Evolutionary conservation across 1,140 invertebrate species (phyloP), one percentile per base, ranked within the genome.

Genomic region (Tetragnatha versicolor): DNA sequence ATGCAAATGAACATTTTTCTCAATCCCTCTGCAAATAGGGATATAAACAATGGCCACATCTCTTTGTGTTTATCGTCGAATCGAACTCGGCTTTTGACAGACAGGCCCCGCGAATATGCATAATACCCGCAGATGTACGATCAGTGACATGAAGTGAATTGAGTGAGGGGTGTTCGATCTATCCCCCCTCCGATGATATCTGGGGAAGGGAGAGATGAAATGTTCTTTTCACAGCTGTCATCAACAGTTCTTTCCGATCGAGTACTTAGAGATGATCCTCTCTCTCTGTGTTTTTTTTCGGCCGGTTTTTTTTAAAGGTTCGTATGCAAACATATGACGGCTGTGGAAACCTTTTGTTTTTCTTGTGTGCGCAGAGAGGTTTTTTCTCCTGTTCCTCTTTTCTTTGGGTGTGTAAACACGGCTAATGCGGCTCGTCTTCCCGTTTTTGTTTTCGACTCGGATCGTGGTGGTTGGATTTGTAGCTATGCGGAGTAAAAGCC

Each of bases 221-320:
- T 77, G 73, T 77, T 77, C 73, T 77, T 77, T 77, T 77, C 31
- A 4, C 73, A 77, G 73, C 73, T 77, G 73, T 77, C 73, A 77
- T 53, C 73, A 66, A 66, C 73, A 77, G 31, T 61, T 66, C n/a
- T n/a, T n/a, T n/a, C 37, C 25, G 60, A 47, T 65, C 39, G 47
- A 77, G 47, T 51, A 65, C 61, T 37, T 65, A 29, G 22, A 37
- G 33, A 39, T 65, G 29, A 66, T 51, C 42, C 20, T 49, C 42
- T 45, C 35, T 55, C n/a, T 60, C 9, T 33, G 29, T 60, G 37
- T 65, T 14, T n/a, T 68, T 73, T 70, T 35, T 70, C 29, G 33
- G 49, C 55, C 55, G 53, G 66, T 49, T 70, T 70, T 55, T 70
- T 20, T 37, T 45, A 55, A 25, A 22, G 5, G 22, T 22, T 58